Evolutionary conservation across 2,888 invertebrate genomes (phyloP).

Genomic region (Morpho achilles): DNA sequence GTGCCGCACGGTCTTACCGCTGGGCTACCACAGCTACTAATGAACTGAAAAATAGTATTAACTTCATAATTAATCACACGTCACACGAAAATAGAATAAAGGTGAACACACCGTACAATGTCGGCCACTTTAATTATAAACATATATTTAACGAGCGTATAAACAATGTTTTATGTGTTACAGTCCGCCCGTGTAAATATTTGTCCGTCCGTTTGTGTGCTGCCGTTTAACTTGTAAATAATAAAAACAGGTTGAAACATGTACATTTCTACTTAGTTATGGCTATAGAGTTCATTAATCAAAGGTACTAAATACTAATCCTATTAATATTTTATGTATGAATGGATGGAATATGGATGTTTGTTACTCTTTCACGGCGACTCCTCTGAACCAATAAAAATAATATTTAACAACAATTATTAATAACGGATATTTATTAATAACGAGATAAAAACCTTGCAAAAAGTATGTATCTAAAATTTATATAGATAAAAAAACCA

Average conservation of each 20-base stretch:
- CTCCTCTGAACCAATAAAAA: too few relatives aligned
- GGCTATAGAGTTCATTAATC: too few relatives aligned
- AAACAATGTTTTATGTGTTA: constrained; percentile 27
- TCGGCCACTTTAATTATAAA: constrained; percentile 26
- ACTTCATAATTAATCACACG: background rate
- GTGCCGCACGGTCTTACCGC: too few relatives aligned
- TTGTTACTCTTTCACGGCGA: too few relatives aligned
- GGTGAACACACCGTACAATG: constrained; percentile 21
- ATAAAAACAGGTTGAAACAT: constrained; percentile 12
- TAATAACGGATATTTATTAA: background rate
- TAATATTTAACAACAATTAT: too few relatives aligned
- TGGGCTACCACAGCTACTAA: too few relatives aligned
- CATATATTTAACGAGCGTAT: constrained; percentile 27
- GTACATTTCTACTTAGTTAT: background rate
- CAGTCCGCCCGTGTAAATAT: constrained; percentile 34
- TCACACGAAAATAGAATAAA: constrained; percentile 3
- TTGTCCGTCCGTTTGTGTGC: constrained; percentile 31
- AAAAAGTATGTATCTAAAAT: background rate
- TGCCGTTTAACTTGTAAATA: constrained; percentile 24
- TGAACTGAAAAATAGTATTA: too few relatives aligned
- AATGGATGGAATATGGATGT: too few relatives aligned
- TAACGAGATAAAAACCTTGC: background rate
- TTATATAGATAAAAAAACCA: constrained; percentile 18
- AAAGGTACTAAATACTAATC: too few relatives aligned
- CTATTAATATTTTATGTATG: too few relatives aligned